Percentiles rank a stretch among this genome's conserved stretches.
Evolutionary conservation across 2,797 vertebrate species (phyloP).

Genomic region (Chiloscyllium punctatum): DNA sequence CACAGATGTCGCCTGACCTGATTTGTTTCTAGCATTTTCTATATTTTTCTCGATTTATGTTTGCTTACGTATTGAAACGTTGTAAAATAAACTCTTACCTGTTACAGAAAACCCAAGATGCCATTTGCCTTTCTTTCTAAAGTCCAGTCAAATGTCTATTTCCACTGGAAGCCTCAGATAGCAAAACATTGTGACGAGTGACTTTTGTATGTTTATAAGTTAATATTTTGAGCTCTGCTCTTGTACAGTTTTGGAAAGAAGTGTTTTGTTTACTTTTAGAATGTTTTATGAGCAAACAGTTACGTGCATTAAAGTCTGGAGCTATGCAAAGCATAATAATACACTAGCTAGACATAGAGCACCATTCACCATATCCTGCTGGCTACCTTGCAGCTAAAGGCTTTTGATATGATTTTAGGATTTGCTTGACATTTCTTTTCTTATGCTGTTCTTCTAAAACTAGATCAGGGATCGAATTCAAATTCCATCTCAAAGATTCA

Average conservation of each 20-base stretch:
- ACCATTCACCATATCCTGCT: background rate
- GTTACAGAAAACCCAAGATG: background rate
- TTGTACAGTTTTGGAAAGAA: background rate
- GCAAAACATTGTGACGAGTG: background rate
- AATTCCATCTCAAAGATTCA: background rate
- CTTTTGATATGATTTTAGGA: background rate
- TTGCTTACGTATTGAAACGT: background rate
- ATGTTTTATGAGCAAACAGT: background rate
- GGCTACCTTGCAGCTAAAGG: background rate
- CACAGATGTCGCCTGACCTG: background rate
- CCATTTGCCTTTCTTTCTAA: background rate
- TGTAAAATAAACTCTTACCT: background rate
- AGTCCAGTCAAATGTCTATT: background rate
- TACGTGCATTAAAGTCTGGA: background rate
- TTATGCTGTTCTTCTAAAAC: background rate
- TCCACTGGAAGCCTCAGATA: background rate
- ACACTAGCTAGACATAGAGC: background rate
- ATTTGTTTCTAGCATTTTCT: background rate
- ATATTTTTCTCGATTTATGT: background rate
- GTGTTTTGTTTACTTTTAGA: background rate
- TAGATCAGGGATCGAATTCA: background rate
- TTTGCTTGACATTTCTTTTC: background rate
- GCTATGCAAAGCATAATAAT: background rate
- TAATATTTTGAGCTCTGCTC: background rate
- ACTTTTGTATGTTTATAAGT: background rate